Evolutionary conservation across 1,140 invertebrate species (phyloP).

Genomic region (Drosophila yakuba): DNA sequence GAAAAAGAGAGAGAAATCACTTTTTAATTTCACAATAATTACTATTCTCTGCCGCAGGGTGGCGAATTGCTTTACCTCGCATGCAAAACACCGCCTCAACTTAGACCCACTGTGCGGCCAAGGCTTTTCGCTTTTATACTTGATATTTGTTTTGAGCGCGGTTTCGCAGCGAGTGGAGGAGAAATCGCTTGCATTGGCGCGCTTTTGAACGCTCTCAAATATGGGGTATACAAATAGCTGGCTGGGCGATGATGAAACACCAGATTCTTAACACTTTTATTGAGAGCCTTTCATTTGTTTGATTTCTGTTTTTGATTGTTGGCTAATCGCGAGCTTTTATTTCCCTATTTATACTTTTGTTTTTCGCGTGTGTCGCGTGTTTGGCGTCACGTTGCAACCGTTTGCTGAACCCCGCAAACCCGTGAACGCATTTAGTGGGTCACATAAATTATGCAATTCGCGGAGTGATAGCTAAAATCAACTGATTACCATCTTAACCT

Average conservation of each 20-base stretch:
- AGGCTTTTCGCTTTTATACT: slow-evolving; percentile 17
- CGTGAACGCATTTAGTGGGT: slow-evolving; percentile 15
- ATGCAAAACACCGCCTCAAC: slow-evolving; percentile 30
- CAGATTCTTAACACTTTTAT: slow-evolving; percentile 36
- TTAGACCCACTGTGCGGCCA: slow-evolving; percentile 61
- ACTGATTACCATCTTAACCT: slow-evolving; percentile 17
- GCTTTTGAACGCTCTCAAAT: slow-evolving; percentile 22
- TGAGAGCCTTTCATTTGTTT: not conserved
- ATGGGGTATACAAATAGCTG: slow-evolving; percentile 22
- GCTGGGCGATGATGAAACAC: slow-evolving; percentile 28
- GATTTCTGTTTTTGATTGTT: slow-evolving; percentile 17
- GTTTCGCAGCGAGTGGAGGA: slow-evolving; percentile 1
- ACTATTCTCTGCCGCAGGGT: not conserved
- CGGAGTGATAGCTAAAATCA: slow-evolving; percentile 21
- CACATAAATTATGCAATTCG: slow-evolving; percentile 39
- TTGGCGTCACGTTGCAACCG: slow-evolving; percentile 24
- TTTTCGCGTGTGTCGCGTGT: slow-evolving; percentile 28
- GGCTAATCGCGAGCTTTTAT: slow-evolving; percentile 18
- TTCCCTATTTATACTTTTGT: not conserved
- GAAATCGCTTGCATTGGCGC: slow-evolving; percentile 19
- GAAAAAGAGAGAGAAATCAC: not conserved
- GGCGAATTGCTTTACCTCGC: not conserved
- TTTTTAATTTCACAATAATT: not conserved
- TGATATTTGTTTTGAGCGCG: slow-evolving; percentile 26
- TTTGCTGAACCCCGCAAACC: slow-evolving; percentile 21